phyloP scores from a whole-genome alignment of 1,140 invertebrate genomes.

The Trinorchestia longiramus region DNA sequence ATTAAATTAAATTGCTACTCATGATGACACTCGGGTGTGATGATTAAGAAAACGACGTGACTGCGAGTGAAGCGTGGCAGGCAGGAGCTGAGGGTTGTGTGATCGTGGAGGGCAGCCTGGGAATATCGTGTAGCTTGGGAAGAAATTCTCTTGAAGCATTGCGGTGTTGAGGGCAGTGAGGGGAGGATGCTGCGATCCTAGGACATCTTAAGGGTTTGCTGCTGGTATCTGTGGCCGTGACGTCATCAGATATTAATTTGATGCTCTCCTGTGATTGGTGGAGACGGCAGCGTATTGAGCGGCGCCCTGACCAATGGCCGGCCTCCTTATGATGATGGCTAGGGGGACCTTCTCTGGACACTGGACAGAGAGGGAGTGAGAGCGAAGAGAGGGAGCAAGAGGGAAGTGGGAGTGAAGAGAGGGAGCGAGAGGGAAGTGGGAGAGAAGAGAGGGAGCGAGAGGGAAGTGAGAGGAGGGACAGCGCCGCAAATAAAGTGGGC shows the following conservation, averaged over 20 bases:
- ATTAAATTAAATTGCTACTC: too few relatives aligned
- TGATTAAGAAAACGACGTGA: too few relatives aligned
- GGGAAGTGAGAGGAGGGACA: neutral
- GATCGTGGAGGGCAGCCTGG: neutral
- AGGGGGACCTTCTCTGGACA: constrained; percentile 32
- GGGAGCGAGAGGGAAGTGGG: neutral
- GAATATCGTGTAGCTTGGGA: neutral
- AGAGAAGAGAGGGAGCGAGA: neutral
- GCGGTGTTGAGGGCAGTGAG: constrained; percentile 20
- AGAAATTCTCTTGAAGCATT: constrained; percentile 35
- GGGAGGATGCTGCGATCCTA: constrained; percentile 40
- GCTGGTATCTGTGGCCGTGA: constrained; percentile 36
- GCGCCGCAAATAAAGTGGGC: neutral
- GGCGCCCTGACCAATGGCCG: constrained; percentile 36
- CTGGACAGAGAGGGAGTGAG: constrained; percentile 46
- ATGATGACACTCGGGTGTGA: too few relatives aligned
- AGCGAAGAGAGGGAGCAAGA: constrained; percentile 7
- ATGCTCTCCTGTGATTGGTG: constrained; percentile 48
- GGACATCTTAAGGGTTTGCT: constrained; percentile 52
- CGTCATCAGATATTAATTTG: constrained; percentile 51
- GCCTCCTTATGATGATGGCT: constrained; percentile 49
- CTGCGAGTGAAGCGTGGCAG: neutral
- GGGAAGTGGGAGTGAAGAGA: neutral
- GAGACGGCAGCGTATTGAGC: constrained; percentile 43
- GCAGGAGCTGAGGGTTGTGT: neutral